These are phyloP conservation scores for Lathronympha strigana DNA, from an alignment of 2,888 invertebrate species.

Conservation along the genomic window DNA sequence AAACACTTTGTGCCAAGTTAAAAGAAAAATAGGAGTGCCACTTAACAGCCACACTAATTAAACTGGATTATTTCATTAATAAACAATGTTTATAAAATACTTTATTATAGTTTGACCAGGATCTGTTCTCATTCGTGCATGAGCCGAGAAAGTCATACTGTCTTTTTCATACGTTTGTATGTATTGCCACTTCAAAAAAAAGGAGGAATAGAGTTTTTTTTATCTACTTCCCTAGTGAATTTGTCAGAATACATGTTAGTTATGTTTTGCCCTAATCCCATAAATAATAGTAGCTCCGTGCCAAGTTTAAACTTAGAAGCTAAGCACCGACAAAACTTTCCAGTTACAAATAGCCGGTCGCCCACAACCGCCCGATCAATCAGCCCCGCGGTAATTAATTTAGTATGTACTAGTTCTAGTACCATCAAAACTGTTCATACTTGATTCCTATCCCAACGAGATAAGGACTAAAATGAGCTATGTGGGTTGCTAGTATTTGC, in stretches of 20 bases:
- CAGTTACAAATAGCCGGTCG: constrained; percentile 19
- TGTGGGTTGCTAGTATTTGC: too few relatives aligned
- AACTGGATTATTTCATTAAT: too few relatives aligned
- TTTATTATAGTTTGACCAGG: too few relatives aligned
- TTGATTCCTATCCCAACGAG: neutral
- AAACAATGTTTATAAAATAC: too few relatives aligned
- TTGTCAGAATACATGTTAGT: too few relatives aligned
- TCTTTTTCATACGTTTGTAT: too few relatives aligned
- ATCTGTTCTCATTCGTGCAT: too few relatives aligned
- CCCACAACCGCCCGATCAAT: constrained; percentile 26
- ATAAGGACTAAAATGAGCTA: neutral
- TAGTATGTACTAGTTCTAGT: constrained; percentile 15
- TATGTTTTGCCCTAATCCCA: neutral
- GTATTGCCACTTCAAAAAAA: too few relatives aligned
- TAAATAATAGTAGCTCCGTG: constrained; percentile 1
- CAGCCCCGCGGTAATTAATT: constrained; percentile 24
- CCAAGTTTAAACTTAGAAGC: constrained; percentile 13
- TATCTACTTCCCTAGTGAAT: too few relatives aligned
- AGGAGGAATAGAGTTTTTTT: too few relatives aligned
- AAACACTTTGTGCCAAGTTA: neutral
- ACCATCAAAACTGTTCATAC: neutral
- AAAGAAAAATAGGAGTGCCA: neutral
- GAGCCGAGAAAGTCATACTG: too few relatives aligned
- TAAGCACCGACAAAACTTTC: constrained; percentile 54
- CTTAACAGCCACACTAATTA: neutral